A percentile compares a stretch with the other conserved stretches of the same genome.
phyloP scores from a whole-genome alignment of 1,140 invertebrate species.

The Gonatopus flavifemur region DNA sequence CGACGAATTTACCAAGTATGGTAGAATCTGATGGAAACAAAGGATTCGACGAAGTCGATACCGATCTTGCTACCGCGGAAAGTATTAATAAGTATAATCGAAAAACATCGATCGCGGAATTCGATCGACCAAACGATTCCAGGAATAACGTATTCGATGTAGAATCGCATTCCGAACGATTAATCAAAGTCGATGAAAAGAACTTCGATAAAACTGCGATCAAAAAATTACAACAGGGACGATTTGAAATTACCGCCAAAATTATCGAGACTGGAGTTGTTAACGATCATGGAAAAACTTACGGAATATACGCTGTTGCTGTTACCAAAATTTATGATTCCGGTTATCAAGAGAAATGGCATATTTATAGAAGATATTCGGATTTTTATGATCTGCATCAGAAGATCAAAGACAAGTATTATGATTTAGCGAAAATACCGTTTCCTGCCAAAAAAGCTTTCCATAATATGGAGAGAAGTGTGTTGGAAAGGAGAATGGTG shows the following conservation, averaged over 20 bases:
- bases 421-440: slow-evolving; percentile 73
- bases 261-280: slow-evolving; percentile 77
- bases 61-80: slow-evolving; percentile 3
- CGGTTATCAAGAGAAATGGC: slow-evolving; percentile 74
- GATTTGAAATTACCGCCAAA: slow-evolving; percentile 64
- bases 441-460: slow-evolving; percentile 94
- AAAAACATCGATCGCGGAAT: slow-evolving; percentile 29
- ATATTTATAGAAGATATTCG: slow-evolving; percentile 82
- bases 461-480: slow-evolving; percentile 86
- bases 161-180: slow-evolving; percentile 39
- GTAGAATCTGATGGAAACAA: slow-evolving; percentile 16
- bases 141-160: slow-evolving; percentile 37
- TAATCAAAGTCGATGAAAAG: slow-evolving; percentile 40
- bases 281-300: slow-evolving; percentile 78
- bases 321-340: slow-evolving; percentile 70
- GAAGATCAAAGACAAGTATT: slow-evolving; percentile 79
- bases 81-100: slow-evolving; percentile 24
- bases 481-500: slow-evolving; percentile 83
- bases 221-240: slow-evolving; percentile 62
- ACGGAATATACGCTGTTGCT: slow-evolving; percentile 87
- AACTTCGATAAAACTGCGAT: slow-evolving; percentile 48
- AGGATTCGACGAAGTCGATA: slow-evolving; percentile 30
- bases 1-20: slow-evolving; percentile 29
- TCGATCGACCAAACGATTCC: slow-evolving; percentile 30
- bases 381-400: slow-evolving; percentile 88